These are phyloP conservation scores for Petrolisthes manimaculis DNA, from an alignment of 2,888 invertebrate genomes.

Conservation along the genomic window DNA sequence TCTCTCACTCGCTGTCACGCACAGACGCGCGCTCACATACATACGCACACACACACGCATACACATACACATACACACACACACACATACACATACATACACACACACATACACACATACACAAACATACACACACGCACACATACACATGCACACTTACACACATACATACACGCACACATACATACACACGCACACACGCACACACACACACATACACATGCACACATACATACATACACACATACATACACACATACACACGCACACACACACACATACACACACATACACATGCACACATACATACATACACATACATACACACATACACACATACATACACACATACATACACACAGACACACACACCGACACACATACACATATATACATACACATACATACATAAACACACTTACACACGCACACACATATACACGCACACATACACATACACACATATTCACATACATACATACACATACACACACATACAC, in stretches of 20 bases:
- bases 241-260: too few relatives aligned
- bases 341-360: background rate
- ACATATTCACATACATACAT: too few relatives aligned
- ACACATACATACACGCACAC: constrained; percentile 1
- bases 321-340: background rate
- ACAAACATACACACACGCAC: constrained; percentile 26
- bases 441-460: too few relatives aligned
- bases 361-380: too few relatives aligned
- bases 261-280: too few relatives aligned
- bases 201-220: too few relatives aligned
- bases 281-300: constrained; percentile 8
- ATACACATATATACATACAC: background rate
- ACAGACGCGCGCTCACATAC: constrained; percentile 2
- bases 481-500: too few relatives aligned
- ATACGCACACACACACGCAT: background rate
- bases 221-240: too few relatives aligned
- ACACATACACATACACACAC: constrained; percentile 14
- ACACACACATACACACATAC: constrained; percentile 9
- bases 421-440: too few relatives aligned
- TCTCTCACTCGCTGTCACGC: too few relatives aligned
- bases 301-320: constrained; percentile 10
- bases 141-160: constrained; percentile 20
- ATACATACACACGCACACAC: background rate
- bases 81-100: background rate
- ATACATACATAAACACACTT: too few relatives aligned